phyloP scores from a whole-genome alignment of 2,113 vertebrate species.

The Brachypodius melanocephalos region DNA sequence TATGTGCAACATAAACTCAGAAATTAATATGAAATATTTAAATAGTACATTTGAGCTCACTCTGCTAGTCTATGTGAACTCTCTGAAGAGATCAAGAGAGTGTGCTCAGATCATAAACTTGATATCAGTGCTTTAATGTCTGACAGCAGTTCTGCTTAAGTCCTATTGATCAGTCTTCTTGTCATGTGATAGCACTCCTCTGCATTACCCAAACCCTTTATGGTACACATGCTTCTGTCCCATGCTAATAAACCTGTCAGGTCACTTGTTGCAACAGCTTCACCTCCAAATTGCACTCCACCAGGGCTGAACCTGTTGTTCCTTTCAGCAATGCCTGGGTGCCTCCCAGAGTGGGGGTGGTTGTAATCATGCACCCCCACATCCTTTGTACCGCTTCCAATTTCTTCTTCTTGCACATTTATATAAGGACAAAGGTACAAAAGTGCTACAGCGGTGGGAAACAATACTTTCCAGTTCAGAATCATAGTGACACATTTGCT shows the following conservation, averaged over 20 bases:
- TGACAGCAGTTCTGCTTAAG: not conserved
- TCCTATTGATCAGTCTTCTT: not conserved
- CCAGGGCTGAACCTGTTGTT: conserved; percentile 17
- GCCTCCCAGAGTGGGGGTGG: conserved; percentile 12
- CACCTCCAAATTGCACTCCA: not conserved
- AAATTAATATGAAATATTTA: not conserved
- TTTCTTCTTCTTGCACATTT: not conserved
- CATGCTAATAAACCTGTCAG: conserved; percentile 8
- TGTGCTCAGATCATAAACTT: not conserved
- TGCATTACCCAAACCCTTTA: not conserved
- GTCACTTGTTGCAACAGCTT: conserved; percentile 33
- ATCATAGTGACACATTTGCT: not conserved
- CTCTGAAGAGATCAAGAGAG: not conserved
- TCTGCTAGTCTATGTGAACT: not conserved
- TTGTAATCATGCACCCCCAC: not conserved
- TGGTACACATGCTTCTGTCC: not conserved
- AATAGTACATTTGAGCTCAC: not conserved
- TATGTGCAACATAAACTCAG: not conserved
- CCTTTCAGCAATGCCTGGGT: conserved; percentile 14
- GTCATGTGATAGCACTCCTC: not conserved
- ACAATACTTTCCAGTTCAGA: not conserved
- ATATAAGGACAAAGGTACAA: not conserved
- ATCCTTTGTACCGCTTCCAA: not conserved
- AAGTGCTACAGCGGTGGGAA: not conserved
- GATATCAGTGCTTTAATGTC: not conserved